Conservation (phyloP, 2,113 vertebrate species). For the Kryptolebias marmoratus region DNA sequence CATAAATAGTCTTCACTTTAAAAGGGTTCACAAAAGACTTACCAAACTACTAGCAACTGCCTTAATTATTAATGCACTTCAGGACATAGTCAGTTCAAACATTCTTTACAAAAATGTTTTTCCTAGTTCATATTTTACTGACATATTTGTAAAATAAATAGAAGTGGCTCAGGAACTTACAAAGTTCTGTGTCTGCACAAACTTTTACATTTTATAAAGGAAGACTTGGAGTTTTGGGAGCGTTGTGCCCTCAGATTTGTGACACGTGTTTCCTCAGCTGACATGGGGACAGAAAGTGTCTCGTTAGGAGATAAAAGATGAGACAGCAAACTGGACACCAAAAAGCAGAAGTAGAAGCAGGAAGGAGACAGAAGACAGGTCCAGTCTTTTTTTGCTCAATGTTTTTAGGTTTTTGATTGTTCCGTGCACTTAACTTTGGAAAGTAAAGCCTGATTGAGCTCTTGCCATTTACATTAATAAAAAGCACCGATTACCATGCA, state of each 20-base stretch:
- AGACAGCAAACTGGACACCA: not conserved
- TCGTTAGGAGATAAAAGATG: not conserved
- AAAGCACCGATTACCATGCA: not conserved
- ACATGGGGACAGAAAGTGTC: not conserved
- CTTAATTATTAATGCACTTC: too few species aligned
- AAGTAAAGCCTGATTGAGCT: not conserved
- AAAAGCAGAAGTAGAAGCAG: conserved; percentile 4
- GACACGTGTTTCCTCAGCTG: not conserved
- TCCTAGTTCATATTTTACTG: not conserved
- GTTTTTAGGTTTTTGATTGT: not conserved
- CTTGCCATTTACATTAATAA: not conserved
- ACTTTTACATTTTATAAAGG: not conserved
- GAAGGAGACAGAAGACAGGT: not conserved
- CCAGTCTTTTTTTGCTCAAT: not conserved
- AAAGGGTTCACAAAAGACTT: too few species aligned
- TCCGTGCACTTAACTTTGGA: not conserved
- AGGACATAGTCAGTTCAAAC: too few species aligned
- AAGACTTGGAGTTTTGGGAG: not conserved
- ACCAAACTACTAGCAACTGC: too few species aligned
- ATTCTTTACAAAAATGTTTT: not conserved
- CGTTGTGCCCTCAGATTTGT: not conserved
- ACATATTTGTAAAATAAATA: not conserved
- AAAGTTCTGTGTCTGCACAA: too few species aligned
- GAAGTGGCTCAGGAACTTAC: not conserved
- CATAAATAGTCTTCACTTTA: too few species aligned